phyloP scores from a whole-genome alignment of 2,797 vertebrate species.

The Natrix natrix region DNA sequence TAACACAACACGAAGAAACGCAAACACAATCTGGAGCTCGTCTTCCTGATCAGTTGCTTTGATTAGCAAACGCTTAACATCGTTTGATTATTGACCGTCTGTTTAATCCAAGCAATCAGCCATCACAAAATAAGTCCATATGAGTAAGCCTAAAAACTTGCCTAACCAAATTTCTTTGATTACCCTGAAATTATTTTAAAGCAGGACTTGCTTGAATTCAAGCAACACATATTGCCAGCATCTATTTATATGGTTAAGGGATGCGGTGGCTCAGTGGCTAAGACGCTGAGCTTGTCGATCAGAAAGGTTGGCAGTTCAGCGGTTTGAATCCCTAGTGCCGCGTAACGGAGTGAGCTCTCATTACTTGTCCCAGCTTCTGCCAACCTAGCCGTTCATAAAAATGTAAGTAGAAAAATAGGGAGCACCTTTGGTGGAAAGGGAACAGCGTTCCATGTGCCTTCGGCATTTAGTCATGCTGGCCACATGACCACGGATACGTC shows the following conservation, averaged over 20 bases:
- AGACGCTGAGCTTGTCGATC: too few relatives aligned
- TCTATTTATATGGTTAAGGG: neutral
- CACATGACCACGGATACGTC: too few relatives aligned
- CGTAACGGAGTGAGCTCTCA: too few relatives aligned
- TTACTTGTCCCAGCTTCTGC: too few relatives aligned
- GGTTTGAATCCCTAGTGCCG: too few relatives aligned
- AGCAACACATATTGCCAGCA: neutral
- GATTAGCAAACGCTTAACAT: neutral
- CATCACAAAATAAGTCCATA: neutral
- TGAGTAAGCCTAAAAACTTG: neutral
- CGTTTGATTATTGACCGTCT: slow-evolving; percentile 6
- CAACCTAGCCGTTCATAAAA: too few relatives aligned
- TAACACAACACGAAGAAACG: slow-evolving; percentile 5
- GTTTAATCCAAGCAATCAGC: neutral
- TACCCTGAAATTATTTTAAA: neutral
- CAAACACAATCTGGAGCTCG: slow-evolving; percentile 16
- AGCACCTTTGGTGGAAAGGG: too few relatives aligned
- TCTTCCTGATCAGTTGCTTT: slow-evolving; percentile 4
- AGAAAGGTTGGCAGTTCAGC: too few relatives aligned
- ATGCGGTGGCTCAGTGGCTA: too few relatives aligned
- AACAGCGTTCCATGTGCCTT: too few relatives aligned
- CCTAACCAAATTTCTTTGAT: neutral
- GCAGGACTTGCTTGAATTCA: neutral
- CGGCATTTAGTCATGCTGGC: too few relatives aligned
- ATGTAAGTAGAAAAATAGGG: too few relatives aligned